A percentile compares a stretch with the other conserved stretches of the same genome.
Conservation (phyloP, 1,140 invertebrate species). For the Scylla paramamosain region DNA sequence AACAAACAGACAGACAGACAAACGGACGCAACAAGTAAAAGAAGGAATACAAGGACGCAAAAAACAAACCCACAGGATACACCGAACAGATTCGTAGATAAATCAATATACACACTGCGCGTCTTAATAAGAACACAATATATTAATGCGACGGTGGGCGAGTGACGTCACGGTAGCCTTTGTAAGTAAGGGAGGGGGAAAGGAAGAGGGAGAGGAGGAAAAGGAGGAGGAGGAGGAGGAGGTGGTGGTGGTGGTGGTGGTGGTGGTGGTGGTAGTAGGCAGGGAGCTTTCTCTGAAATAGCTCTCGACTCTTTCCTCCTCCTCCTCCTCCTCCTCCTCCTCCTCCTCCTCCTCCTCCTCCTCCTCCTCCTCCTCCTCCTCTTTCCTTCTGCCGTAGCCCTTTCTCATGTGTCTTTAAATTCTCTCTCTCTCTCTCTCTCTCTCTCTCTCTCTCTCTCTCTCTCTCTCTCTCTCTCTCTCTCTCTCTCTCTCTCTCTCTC, state of each 20-base stretch:
- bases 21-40: no score
- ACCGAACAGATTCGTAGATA: no score
- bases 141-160: neutral
- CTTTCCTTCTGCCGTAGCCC: neutral
- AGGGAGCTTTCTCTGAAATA: constrained; percentile 21
- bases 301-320: neutral
- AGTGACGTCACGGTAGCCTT: neutral
- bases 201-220: neutral
- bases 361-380: neutral
- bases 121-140: no score
- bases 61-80: no score
- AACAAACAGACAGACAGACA: no score
- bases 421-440: constrained; percentile 11
- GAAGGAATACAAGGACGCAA: no score
- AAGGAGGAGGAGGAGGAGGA: neutral
- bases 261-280: neutral
- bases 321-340: constrained; percentile 26
- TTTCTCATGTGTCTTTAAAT: constrained; percentile 4
- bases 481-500: neutral
- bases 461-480: constrained; percentile 20
- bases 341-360: constrained; percentile 10
- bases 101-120: no score
- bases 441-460: constrained; percentile 20
- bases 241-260: neutral
- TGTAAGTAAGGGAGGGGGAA: neutral